These are phyloP conservation scores for Morinoia aosen DNA, from an alignment of 2,888 invertebrate species.

Conservation along the genomic window DNA sequence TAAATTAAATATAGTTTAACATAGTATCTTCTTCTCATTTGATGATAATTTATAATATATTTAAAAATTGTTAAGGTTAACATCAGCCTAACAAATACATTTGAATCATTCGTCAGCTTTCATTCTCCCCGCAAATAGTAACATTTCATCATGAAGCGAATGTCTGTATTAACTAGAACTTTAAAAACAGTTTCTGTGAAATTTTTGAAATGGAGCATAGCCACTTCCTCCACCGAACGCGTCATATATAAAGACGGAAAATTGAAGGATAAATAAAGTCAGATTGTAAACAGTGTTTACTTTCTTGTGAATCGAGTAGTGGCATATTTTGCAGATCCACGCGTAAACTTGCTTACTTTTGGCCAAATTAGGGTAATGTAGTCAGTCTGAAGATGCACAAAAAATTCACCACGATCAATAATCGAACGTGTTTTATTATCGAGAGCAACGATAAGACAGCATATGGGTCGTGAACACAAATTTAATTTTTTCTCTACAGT, in stretches of 20 bases:
- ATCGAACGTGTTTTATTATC: conserved; percentile 21
- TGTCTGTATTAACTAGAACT: no score
- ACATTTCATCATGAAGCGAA: no score
- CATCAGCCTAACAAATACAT: no score
- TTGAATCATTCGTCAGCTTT: no score
- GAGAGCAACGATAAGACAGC: conserved; percentile 36
- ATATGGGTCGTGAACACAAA: conserved; percentile 46
- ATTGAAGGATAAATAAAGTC: not conserved
- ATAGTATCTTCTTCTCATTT: no score
- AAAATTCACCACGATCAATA: conserved; percentile 48
- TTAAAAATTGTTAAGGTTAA: no score
- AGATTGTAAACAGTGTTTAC: conserved; percentile 48
- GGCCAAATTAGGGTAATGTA: conserved; percentile 41
- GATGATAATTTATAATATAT: no score
- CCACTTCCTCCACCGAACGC: no score
- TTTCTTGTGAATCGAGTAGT: conserved; percentile 51
- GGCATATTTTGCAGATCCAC: conserved; percentile 45
- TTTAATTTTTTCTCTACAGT: not conserved
- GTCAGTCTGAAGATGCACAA: conserved; percentile 33
- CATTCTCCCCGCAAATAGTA: no score
- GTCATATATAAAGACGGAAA: not conserved
- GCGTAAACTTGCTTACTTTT: conserved; percentile 52
- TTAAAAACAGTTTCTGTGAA: no score
- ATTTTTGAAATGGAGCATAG: no score
- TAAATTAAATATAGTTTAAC: no score